A percentile compares a stretch with the other conserved stretches of the same genome.
These are phyloP conservation scores for Seriola dumerili DNA, from an alignment of 2,113 vertebrate species.

Conservation along the genomic window DNA sequence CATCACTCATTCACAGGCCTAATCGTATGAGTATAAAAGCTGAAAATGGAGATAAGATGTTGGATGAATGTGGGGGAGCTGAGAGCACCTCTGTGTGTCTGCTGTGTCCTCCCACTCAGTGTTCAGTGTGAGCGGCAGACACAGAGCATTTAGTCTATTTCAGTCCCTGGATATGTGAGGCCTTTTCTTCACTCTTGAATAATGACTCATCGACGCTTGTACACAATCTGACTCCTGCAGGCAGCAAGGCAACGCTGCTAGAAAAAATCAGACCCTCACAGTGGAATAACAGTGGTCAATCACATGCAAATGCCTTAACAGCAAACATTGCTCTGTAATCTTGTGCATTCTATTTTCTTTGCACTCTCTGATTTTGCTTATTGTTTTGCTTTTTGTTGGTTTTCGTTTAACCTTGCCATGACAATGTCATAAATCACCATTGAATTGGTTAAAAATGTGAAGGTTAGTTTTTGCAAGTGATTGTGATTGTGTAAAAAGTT, in stretches of 20 bases:
- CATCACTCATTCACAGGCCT: not conserved
- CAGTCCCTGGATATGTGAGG: slow-evolving; percentile 65
- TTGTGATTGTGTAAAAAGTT: no score
- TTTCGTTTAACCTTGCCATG: no score
- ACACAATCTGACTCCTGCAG: slow-evolving; percentile 11
- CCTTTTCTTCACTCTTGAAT: slow-evolving; percentile 72
- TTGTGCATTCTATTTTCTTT: not conserved
- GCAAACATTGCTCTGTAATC: not conserved
- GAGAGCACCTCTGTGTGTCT: slow-evolving; percentile 66
- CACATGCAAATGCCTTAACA: not conserved
- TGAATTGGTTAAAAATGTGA: no score
- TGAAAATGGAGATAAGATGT: slow-evolving; percentile 3
- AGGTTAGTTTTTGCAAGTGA: no score
- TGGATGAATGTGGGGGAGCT: slow-evolving; percentile 64
- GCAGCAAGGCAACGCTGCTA: not conserved
- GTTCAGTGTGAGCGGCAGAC: slow-evolving; percentile 59
- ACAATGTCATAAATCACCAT: no score
- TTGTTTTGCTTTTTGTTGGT: not conserved
- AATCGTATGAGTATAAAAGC: not conserved
- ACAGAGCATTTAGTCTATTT: slow-evolving; percentile 77
- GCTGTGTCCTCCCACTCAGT: slow-evolving; percentile 74
- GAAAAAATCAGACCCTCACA: slow-evolving; percentile 12
- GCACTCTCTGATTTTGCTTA: not conserved
- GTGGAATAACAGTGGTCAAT: not conserved
- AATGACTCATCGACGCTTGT: slow-evolving; percentile 72